Evolutionary conservation across 2,113 vertebrate species (phyloP), one percentile per base, ranked within the genome.

Genomic region (Bos taurus): DNA sequence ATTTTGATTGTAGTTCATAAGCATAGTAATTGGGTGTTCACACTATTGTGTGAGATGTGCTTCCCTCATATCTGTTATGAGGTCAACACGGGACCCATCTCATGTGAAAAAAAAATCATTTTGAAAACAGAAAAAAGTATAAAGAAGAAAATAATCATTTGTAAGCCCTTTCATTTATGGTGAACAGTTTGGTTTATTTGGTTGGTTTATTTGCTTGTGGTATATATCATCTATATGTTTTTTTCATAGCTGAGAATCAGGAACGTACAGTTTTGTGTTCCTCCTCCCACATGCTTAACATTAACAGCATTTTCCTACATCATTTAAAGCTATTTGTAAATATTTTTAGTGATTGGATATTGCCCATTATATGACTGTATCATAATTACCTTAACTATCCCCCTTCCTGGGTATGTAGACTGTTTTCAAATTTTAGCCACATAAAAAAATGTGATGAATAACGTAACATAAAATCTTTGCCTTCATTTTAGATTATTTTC

Each of bases 281-380:
- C 67, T 54, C 16, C 12, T 21, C 19, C 25, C 5, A 30, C 28
- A 6, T 2, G 50, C 26, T 91, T 94, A 82, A 52, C 9, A 9
- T 91, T 88, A 30, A 81, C 57, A 62, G 9, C 46, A 26, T 88
- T 71, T 71, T 57, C 21, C 30, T 48, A 64, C 7, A 83, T 88
- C 13, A 92, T 92, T 91, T 86, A 94, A 23, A 81, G 91, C 28
- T 94, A 83, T 62, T 83, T 83, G n/a, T 83, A 62, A 56, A 94
- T 88, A n/a, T 88, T 96, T 88, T 92, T 94, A 87, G 81, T 52
- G 16, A 52, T 54, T 96, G 40, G 16, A 60, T 74, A 62, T 56
- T 80, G 71, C 8, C n/a, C 52, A 71, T 91, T 59, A 54, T 62
- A 15, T 48, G 40, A 81, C 30, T 83, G 11, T 54, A 54, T 23